Conservation (phyloP, 2,888 invertebrate genomes). For the Blera fallax region DNA sequence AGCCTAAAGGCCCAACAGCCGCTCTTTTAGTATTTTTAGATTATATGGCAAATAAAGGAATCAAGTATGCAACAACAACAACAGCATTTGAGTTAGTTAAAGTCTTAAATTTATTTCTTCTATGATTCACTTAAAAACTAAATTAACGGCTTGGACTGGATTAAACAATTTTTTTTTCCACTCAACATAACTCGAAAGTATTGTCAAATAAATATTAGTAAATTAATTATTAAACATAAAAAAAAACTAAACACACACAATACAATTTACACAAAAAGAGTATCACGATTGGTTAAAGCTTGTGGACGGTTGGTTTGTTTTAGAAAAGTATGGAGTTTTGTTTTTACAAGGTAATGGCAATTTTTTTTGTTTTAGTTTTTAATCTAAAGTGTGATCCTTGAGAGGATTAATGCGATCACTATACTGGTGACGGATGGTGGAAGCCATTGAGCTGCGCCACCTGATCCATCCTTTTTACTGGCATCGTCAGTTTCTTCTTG, state of each 20-base stretch:
- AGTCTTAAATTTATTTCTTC: conserved; percentile 50
- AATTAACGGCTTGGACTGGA: conserved; percentile 40
- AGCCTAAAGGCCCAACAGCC: neutral
- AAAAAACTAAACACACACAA: conserved; percentile 30
- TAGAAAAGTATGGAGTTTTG: conserved; percentile 6
- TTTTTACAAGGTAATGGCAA: conserved; percentile 38
- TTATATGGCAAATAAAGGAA: conserved; percentile 6
- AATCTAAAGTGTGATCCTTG: conserved; percentile 38
- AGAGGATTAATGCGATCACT: conserved; percentile 21
- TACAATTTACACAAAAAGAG: conserved; percentile 56
- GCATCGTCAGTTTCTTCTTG: conserved; percentile 45
- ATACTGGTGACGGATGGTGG: conserved; percentile 32
- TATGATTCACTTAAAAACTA: conserved; percentile 46
- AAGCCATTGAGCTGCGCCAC: conserved; percentile 13
- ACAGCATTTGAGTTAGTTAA: conserved; percentile 44
- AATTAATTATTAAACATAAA: conserved; percentile 49
- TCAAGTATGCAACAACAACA: neutral
- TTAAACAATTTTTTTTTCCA: neutral
- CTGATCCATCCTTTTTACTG: conserved; percentile 34
- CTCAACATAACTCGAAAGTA: conserved; percentile 34
- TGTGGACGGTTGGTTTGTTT: conserved; percentile 42
- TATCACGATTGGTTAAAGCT: conserved; percentile 71
- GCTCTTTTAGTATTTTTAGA: neutral
- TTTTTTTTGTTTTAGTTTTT: neutral
- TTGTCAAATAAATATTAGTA: conserved; percentile 70